Conservation (phyloP, 2,797 vertebrate species). For the Vespertilio murinus region DNA sequence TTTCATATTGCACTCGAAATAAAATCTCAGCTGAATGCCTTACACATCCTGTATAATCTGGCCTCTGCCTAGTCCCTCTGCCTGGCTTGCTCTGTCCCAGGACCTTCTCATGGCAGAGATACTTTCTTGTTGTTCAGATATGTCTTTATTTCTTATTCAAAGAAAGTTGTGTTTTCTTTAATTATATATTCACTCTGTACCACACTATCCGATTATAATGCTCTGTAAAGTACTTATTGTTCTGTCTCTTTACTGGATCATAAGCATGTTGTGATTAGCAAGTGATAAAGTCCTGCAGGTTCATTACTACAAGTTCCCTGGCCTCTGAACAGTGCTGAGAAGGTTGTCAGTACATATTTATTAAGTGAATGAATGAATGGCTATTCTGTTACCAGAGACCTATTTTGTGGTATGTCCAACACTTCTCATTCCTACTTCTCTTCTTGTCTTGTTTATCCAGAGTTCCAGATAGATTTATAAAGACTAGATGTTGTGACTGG, state of each 20-base stretch:
- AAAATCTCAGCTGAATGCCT: not conserved
- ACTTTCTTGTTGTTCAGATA: not conserved
- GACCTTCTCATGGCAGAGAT: not conserved
- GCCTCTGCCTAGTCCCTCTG: not conserved
- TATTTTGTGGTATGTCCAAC: not conserved
- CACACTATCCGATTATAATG: not conserved
- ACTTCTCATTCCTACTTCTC: not conserved
- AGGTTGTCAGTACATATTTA: not conserved
- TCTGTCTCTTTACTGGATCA: not conserved
- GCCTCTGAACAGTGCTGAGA: not conserved
- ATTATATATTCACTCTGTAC: not conserved
- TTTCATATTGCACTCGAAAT: not conserved
- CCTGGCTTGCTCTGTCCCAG: not conserved
- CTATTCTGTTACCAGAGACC: not conserved
- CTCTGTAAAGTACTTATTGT: not conserved
- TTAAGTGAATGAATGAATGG: not conserved
- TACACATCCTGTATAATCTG: not conserved
- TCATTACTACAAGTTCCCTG: not conserved
- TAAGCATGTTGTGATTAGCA: not conserved
- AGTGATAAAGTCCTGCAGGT: not conserved
- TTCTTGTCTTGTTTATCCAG: not conserved
- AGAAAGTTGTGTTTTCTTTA: not conserved
- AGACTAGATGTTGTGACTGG: not conserved
- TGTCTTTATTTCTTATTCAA: not conserved
- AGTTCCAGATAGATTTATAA: not conserved